phyloP scores from a whole-genome alignment of 2,797 vertebrate genomes.

The Smutsia gigantea region DNA sequence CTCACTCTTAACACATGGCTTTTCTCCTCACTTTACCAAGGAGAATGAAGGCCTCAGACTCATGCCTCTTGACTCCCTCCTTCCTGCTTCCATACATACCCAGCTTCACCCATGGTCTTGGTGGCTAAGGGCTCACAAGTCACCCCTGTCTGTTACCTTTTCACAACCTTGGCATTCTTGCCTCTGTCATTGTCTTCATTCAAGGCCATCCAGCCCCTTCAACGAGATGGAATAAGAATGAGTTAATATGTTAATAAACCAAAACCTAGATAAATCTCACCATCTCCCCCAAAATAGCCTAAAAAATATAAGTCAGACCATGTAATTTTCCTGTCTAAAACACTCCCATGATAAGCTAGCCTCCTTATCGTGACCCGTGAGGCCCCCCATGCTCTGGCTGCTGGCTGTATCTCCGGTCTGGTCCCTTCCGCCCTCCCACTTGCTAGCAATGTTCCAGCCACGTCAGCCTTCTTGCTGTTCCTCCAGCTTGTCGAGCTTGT shows the following conservation, averaged over 20 bases:
- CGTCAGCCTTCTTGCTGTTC: neutral
- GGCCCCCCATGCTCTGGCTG: neutral
- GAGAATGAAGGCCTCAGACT: neutral
- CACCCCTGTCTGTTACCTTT: neutral
- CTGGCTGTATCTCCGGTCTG: neutral
- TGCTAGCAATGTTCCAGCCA: neutral
- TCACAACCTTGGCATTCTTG: neutral
- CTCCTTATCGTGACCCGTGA: neutral
- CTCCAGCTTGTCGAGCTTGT: neutral
- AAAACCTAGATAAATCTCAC: neutral
- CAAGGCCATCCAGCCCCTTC: neutral
- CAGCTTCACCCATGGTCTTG: neutral
- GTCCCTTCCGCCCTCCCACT: neutral
- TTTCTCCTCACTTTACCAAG: neutral
- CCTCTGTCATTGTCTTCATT: neutral
- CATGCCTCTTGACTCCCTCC: neutral
- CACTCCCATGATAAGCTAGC: neutral
- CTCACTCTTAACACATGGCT: neutral
- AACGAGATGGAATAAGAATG: neutral
- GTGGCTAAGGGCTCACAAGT: neutral
- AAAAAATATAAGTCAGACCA: neutral
- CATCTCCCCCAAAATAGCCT: neutral
- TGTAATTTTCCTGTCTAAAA: neutral
- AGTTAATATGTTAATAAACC: neutral
- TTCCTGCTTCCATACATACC: neutral